phyloP scores from a whole-genome alignment of 2,113 vertebrate genomes.

The Austrofundulus limnaeus region DNA sequence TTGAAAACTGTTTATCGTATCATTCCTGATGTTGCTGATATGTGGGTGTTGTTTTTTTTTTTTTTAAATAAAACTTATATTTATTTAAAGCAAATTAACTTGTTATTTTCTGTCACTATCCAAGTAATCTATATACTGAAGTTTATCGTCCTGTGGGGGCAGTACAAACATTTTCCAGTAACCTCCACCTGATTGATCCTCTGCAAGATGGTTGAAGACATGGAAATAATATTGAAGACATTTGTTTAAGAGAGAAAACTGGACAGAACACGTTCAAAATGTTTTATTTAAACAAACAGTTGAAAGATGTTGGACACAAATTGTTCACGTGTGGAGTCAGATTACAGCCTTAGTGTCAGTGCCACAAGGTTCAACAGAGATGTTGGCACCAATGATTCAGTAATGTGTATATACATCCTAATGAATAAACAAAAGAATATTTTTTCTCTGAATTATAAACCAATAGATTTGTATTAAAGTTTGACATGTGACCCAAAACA shows the following conservation, averaged over 20 bases:
- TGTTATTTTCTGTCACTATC: conserved; percentile 45
- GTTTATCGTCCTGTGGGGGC: too few relatives aligned
- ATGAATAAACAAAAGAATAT: not conserved
- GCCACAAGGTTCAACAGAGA: conserved; percentile 1
- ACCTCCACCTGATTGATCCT: too few relatives aligned
- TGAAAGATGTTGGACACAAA: conserved; percentile 27
- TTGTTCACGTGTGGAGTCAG: too few relatives aligned
- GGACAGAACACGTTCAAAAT: conserved; percentile 11
- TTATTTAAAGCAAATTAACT: conserved; percentile 94
- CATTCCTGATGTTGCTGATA: conserved; percentile 99
- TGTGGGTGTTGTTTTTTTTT: conserved; percentile 96
- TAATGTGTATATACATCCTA: not conserved
- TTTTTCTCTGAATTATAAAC: too few relatives aligned
- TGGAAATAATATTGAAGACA: too few relatives aligned
- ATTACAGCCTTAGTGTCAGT: too few relatives aligned
- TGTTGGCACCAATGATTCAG: not conserved
- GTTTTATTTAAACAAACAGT: conserved; percentile 56
- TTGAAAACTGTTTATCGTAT: conserved; percentile 99
- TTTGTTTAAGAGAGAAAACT: not conserved
- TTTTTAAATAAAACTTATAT: conserved; percentile 99
- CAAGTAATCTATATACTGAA: not conserved
- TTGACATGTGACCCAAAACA: not conserved
- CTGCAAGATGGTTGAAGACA: too few relatives aligned
- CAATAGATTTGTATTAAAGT: too few relatives aligned
- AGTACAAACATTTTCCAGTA: too few relatives aligned